Percentiles rank a stretch among this genome's conserved stretches.
Evolutionary conservation across 2,888 invertebrate species (phyloP).

Genomic region (Neria commutata): DNA sequence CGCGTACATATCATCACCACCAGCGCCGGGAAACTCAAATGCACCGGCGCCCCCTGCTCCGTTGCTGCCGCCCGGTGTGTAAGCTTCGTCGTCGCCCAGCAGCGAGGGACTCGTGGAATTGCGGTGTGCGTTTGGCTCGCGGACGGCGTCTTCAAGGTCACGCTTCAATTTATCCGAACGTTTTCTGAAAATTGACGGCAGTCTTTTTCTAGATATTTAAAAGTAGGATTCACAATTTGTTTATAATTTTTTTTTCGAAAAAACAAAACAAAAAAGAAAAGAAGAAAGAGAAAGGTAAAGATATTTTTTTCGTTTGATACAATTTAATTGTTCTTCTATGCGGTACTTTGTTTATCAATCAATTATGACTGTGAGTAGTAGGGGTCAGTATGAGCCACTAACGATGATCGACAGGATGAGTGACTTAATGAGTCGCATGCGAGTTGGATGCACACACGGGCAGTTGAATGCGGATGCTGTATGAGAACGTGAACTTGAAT

Average conservation of each 20-base stretch:
- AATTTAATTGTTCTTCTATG: too few relatives aligned
- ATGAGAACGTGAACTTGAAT: too few relatives aligned
- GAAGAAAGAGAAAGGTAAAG: constrained; percentile 7
- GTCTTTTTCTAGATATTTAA: constrained; percentile 62
- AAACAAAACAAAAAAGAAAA: constrained; percentile 18
- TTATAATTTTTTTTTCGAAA: constrained; percentile 33
- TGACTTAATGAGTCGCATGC: too few relatives aligned
- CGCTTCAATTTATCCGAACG: constrained; percentile 86
- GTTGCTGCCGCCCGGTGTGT: constrained; percentile 37
- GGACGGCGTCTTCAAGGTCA: constrained; percentile 89
- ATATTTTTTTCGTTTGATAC: too few relatives aligned
- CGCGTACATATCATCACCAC: constrained; percentile 38
- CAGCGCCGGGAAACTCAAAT: constrained; percentile 43
- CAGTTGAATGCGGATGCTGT: too few relatives aligned
- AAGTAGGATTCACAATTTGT: constrained; percentile 50
- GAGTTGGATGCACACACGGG: too few relatives aligned
- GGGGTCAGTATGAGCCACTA: too few relatives aligned
- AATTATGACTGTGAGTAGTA: too few relatives aligned
- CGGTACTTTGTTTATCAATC: too few relatives aligned
- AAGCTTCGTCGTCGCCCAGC: constrained; percentile 4
- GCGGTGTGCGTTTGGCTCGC: constrained; percentile 63
- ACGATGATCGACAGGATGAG: too few relatives aligned
- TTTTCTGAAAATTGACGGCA: constrained; percentile 71
- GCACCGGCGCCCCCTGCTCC: constrained; percentile 57
- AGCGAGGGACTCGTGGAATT: constrained; percentile 18